Evolutionary conservation across 2,888 invertebrate species (phyloP), one percentile per base, ranked within the genome.

Genomic region (Andrena dorsata): DNA sequence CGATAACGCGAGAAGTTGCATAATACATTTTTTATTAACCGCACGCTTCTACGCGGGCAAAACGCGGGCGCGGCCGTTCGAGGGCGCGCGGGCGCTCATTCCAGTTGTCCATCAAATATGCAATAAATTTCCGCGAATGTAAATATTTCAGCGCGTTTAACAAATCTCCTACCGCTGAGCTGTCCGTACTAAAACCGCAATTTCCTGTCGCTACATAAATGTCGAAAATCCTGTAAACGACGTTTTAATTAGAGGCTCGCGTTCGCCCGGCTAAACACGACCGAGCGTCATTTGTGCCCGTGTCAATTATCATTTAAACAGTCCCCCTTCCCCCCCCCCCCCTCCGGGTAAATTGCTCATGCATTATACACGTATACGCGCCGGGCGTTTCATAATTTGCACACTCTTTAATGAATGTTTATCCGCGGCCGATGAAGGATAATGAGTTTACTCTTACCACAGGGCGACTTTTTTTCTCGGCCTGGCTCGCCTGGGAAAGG

Each of bases 301-400:
- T 83, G 88, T 86, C 89, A 86, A 89, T 89, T 89, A 89, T 86
- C 87, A 88, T 87, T 87, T 88, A 86, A 85, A 87, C 79, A 82
- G 88, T 81, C 58, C 35, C 35, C 10, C 26, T 3, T 81, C 58
- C 35, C 35, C 10, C 26, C 8, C 56, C 58, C 10, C 2, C 0
- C 8, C 2, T 13, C 58, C 35, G 41, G 80, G 26, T 80, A 82
- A 87, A 87, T 87, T 79, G 80, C 75, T 58, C 81, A 49, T 73
- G 65, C 74, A 65, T 79, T 77, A 68, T 58, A 69, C 61, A 72
- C 65, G 74, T 53, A 53, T 69, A 68, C 69, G 56, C 47, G 70
- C 28, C 32, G 56, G 6, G 20, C 49, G 41, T 47, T 73, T 78
- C 79, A 83, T 83, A 79, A 86, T 85, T 87, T 75, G 60, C 64